Percentiles rank a stretch among this genome's conserved stretches.
phyloP scores from a whole-genome alignment of 2,797 vertebrate genomes.

The Gymnopithys bicolor region DNA sequence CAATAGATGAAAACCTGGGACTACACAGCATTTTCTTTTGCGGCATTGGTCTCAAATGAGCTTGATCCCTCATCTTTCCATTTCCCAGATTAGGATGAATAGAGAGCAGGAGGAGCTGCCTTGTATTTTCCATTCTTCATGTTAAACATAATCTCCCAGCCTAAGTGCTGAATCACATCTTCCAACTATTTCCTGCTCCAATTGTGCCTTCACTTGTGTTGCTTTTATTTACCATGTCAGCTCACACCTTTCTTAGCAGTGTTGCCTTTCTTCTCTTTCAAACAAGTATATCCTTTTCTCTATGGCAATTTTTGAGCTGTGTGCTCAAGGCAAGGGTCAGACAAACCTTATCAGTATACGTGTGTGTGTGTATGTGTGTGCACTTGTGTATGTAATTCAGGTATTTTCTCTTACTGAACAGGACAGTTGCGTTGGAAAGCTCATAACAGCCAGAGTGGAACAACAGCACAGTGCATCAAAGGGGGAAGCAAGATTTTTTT shows the following conservation, averaged over 20 bases:
- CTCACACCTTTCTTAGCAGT: not conserved
- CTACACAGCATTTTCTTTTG: not conserved
- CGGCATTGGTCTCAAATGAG: not conserved
- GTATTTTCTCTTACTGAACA: slow-evolving; percentile 58
- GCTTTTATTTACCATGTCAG: slow-evolving; percentile 40
- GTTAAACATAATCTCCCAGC: slow-evolving; percentile 20
- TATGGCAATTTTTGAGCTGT: slow-evolving; percentile 54
- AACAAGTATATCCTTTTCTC: slow-evolving; percentile 31
- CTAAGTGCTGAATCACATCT: slow-evolving; percentile 37
- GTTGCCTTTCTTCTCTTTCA: slow-evolving; percentile 56
- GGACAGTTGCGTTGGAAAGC: not conserved
- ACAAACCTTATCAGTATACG: slow-evolving; percentile 52
- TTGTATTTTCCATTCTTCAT: not conserved
- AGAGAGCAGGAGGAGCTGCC: slow-evolving; percentile 7
- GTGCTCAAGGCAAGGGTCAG: slow-evolving; percentile 56
- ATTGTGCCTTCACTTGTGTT: slow-evolving; percentile 20
- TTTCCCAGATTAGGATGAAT: not conserved
- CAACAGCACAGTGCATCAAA: slow-evolving; percentile 51
- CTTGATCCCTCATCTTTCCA: not conserved
- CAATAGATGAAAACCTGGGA: not conserved
- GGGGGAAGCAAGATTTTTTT: not conserved
- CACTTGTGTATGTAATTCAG: slow-evolving; percentile 54
- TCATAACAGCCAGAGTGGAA: slow-evolving; percentile 31
- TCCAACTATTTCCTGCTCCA: slow-evolving; percentile 5
- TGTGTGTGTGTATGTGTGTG: not conserved